These are phyloP conservation scores for Prinia subflava DNA, from an alignment of 2,113 vertebrate species.

Conservation along the genomic window DNA sequence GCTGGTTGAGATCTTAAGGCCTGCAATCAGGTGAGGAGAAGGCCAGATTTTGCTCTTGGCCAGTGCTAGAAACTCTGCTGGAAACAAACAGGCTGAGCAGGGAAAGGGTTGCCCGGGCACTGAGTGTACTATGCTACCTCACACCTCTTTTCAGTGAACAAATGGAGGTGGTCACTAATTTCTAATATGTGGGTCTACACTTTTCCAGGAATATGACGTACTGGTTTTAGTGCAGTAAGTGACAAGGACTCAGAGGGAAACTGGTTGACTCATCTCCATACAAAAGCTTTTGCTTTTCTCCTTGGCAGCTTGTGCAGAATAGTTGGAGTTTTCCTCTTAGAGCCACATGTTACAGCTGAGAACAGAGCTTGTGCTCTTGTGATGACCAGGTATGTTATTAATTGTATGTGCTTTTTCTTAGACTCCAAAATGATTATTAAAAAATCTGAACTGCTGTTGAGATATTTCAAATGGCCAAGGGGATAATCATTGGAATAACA, in stretches of 20 bases:
- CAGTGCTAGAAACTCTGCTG: background rate
- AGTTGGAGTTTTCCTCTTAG: background rate
- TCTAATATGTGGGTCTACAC: background rate
- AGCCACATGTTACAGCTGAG: background rate
- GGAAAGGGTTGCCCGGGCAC: background rate
- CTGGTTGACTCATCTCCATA: background rate
- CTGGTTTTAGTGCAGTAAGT: background rate
- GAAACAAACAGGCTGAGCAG: background rate
- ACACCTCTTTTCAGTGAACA: background rate
- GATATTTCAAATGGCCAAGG: background rate
- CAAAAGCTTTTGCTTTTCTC: background rate
- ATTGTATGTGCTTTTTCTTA: background rate
- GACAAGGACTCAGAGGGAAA: background rate
- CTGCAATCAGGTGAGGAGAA: background rate
- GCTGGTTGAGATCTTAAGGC: background rate
- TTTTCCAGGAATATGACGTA: background rate
- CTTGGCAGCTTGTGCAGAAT: background rate
- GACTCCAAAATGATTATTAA: background rate
- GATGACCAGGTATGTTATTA: background rate
- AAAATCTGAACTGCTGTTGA: background rate
- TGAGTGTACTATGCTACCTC: accelerated
- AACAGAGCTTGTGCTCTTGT: background rate
- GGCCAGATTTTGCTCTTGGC: background rate
- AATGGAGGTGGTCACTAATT: background rate
- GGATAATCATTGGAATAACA: background rate